These are phyloP conservation scores for Calliphora vomitoria DNA, from an alignment of 2,888 invertebrate genomes.

Conservation along the genomic window DNA sequence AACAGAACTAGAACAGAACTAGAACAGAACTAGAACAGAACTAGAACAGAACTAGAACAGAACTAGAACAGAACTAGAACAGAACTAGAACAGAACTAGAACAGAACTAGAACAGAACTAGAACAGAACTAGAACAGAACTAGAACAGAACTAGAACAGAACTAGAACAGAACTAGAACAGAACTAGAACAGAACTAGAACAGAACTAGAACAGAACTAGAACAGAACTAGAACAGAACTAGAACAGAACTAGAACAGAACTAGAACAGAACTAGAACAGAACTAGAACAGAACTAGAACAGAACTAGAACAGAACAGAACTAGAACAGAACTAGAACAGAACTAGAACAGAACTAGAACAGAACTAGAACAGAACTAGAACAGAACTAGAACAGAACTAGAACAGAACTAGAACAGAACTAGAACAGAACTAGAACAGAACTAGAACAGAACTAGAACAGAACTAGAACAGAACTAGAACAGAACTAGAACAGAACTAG, in stretches of 20 bases:
- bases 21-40: not conserved
- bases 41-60: not conserved
- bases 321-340: not conserved
- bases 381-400: not conserved
- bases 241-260: not conserved
- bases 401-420: not conserved
- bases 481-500: not conserved
- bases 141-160: not conserved
- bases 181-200: not conserved
- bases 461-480: not conserved
- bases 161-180: not conserved
- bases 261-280: not conserved
- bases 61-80: not conserved
- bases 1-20: conserved; percentile 1
- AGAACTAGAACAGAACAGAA: not conserved
- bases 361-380: not conserved
- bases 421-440: not conserved
- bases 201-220: not conserved
- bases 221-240: not conserved
- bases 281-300: not conserved
- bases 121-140: not conserved
- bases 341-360: not conserved
- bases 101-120: not conserved
- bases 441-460: not conserved
- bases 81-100: not conserved